Percentiles rank a stretch among this genome's conserved stretches.
These are phyloP conservation scores for Colletes collaris DNA, from an alignment of 2,888 invertebrate species.

Conservation along the genomic window DNA sequence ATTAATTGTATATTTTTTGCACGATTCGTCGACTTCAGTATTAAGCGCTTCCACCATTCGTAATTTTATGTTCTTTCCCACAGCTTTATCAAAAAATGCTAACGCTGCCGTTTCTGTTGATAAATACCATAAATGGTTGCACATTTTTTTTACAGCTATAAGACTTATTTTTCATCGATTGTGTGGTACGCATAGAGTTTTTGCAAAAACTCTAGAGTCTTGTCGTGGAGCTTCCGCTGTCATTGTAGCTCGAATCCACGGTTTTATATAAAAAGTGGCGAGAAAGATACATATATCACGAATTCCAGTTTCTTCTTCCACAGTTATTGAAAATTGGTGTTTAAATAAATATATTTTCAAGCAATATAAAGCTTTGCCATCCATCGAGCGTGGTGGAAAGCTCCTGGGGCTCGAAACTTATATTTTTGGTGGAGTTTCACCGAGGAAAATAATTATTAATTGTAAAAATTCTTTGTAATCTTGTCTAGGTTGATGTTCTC, in stretches of 20 bases:
- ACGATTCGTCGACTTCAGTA: not conserved
- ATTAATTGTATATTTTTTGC: not conserved
- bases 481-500: too few relatives aligned
- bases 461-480: too few relatives aligned
- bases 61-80: not conserved
- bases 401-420: conserved; percentile 57
- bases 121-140: not conserved
- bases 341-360: conserved; percentile 53
- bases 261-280: conserved; percentile 61
- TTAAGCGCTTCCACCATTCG: not conserved
- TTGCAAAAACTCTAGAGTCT: conserved; percentile 41
- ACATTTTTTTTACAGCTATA: not conserved
- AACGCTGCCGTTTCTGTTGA: not conserved
- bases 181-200: not conserved
- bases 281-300: conserved; percentile 65
- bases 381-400: conserved; percentile 70
- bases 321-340: conserved; percentile 57
- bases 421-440: not conserved
- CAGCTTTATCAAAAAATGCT: not conserved
- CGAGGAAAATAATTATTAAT: too few relatives aligned
- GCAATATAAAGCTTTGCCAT: conserved; percentile 69
- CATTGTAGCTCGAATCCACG: conserved; percentile 58
- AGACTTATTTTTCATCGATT: not conserved
- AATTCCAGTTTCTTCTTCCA: conserved; percentile 52
- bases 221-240: conserved; percentile 57